Evolutionary conservation across 1,140 invertebrate genomes (phyloP), one percentile per base, ranked within the genome.

Genomic region (Carposina sasakii): DNA sequence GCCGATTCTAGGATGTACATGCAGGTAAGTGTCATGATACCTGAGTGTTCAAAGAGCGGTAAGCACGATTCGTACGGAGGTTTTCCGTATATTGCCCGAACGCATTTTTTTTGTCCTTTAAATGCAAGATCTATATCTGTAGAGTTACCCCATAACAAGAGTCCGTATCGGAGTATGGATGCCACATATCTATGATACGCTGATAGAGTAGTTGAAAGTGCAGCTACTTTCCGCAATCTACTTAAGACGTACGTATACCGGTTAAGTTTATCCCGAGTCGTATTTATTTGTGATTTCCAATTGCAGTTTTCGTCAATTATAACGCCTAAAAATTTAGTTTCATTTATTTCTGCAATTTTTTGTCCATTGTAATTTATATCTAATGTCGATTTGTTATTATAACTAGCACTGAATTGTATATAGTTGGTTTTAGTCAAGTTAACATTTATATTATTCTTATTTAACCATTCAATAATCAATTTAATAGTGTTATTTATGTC

Each of bases 291-390:
- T 28, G 30, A 9, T 20, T 45, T 33, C 43, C 30, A 45, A n/a
- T 45, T 33, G 23, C 43, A 45, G 22, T 47, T n/a, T 12, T 10
- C 37, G 28, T 47, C 44, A 17, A 47, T 3, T 15, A 15, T 47
- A 8, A 47, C 15, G 0, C 44, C 33, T 10, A 37, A 23, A 37
- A 47, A 47, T 12, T 46, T 46, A 10, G 20, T 34, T 46, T 21
- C 20, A 6, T 23, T 5, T 19, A 33, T 30, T 3, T 16, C 26
- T 2, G 4, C 6, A 17, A 46, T 46, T 2, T 2, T 26, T 2
- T 17, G 3, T 6, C 4, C 16, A 15, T 26, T 43, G 17, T 26
- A 28, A 9, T 24, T 1, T 12, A 39, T 21, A 21, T 21, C 22
- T 39, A 22, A n/a, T n/a, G n/a, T n/a, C n/a, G n/a, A 2, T 9